phyloP scores from a whole-genome alignment of 2,797 vertebrate genomes.

The Enteromius paludinosus region DNA sequence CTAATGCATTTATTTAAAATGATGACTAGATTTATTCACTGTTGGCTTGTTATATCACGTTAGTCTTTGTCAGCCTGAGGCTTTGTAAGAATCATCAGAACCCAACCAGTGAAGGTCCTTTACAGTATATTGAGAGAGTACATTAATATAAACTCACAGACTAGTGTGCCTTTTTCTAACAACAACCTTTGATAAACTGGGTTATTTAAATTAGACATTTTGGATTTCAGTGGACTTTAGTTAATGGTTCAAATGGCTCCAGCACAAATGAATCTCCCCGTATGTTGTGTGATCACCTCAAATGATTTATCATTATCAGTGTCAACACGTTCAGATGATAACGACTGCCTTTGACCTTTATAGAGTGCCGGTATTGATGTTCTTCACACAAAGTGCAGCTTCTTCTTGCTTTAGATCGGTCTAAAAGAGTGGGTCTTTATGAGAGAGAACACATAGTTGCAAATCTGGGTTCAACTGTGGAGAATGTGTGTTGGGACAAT shows the following conservation, averaged over 20 bases:
- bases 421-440: neutral
- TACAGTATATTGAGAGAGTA: neutral
- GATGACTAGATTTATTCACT: slow-evolving; percentile 3
- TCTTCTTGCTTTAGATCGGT: neutral
- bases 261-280: slow-evolving; percentile 7
- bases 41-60: neutral
- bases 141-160: slow-evolving; percentile 5
- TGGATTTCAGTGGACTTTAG: slow-evolving; percentile 23
- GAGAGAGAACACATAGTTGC: neutral
- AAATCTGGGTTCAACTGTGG: neutral
- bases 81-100: neutral
- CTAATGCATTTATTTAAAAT: slow-evolving; percentile 11
- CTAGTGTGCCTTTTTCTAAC: neutral
- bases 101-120: neutral
- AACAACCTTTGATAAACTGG: neutral
- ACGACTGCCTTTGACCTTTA: slow-evolving; percentile 49
- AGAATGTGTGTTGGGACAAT: too few relatives aligned
- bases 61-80: slow-evolving; percentile 4
- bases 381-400: slow-evolving; percentile 14
- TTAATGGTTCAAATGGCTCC: slow-evolving; percentile 15
- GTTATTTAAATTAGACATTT: neutral
- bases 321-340: slow-evolving; percentile 43
- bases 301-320: slow-evolving; percentile 44
- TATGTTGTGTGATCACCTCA: slow-evolving; percentile 16
- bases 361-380: slow-evolving; percentile 34